Evolutionary conservation across 2,888 invertebrate species (phyloP), one percentile per base, ranked within the genome.

Genomic region (Chymomyza fuscimana): DNA sequence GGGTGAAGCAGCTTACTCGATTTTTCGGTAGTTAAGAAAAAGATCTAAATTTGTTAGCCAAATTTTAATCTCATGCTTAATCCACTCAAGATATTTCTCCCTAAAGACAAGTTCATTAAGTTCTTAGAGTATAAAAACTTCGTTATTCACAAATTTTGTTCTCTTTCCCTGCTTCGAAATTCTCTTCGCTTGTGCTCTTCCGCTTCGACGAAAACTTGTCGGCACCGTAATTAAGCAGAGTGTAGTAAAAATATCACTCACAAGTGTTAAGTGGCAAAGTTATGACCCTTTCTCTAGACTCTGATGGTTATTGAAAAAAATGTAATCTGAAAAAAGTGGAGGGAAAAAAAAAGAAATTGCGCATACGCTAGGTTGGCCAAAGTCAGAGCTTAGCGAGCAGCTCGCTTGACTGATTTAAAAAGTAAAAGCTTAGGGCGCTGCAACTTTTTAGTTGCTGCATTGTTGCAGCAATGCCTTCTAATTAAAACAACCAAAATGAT

Each of bases 381-480:
- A 54, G 54, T 16, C 54, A 54, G 54, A 10, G 40, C 40, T 54
- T 46, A 46, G 29, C 10, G 12, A 29, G 40, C 40, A 46, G 58
- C 22, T 22, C 58, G 29, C 12, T 58, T 46, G 40, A 46, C 40
- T 46, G 40, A 46, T 46, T 46, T 58, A 12, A 22, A 58, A 58
- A 58, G 29, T 58, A 58, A 58, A 58, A 25, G 15, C 29, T 29
- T 25, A 29, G 16, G 16, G 58, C 58, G 22, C 15, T 58, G 16
- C 12, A 58, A 10, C 25, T 25, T 46, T 40, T 46, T 25, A 25
- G 22, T 19, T 19, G 40, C 46, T 32, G 19, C n/a, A 19, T 62
- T 50, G 22, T 62, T 46, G 36, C 40, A 62, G 40, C 40, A 62
- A 5, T 36, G 50, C 19, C 19, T 40, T 62, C 46, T 62, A 62